Conservation (phyloP, 1,140 invertebrate genomes). For the Condylostylus longicornis region DNA sequence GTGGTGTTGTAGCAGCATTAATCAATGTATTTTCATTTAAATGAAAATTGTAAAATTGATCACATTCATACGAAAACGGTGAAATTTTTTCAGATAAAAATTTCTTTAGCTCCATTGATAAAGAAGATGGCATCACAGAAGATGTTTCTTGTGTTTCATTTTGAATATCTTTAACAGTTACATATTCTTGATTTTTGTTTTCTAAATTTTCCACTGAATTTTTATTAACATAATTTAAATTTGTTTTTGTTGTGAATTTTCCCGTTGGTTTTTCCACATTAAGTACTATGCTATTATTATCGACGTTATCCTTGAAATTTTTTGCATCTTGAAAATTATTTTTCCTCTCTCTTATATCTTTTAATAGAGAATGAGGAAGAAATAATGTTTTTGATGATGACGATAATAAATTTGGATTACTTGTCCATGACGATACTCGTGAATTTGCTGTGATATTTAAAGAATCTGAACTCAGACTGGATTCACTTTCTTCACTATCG, state of each 20-base stretch:
- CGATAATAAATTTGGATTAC: too few relatives aligned
- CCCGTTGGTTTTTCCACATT: too few relatives aligned
- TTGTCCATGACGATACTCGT: conserved; percentile 5
- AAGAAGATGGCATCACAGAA: too few relatives aligned
- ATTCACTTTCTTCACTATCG: conserved; percentile 27
- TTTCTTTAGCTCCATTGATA: too few relatives aligned
- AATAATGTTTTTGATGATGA: conserved; percentile 7
- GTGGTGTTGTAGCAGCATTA: conserved; percentile 41
- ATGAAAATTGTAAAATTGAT: conserved; percentile 68
- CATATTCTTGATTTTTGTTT: too few relatives aligned
- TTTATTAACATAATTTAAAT: too few relatives aligned
- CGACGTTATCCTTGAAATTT: background rate
- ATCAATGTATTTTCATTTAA: conserved; percentile 50
- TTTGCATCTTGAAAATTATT: background rate
- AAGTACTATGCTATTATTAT: too few relatives aligned
- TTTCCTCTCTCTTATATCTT: conserved; percentile 25
- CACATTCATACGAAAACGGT: conserved; percentile 44
- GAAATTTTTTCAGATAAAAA: too few relatives aligned
- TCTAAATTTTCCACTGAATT: too few relatives aligned
- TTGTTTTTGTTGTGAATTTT: too few relatives aligned
- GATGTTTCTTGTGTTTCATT: too few relatives aligned
- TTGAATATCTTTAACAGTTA: too few relatives aligned
- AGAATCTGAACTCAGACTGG: conserved; percentile 27
- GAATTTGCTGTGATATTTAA: conserved; percentile 22
- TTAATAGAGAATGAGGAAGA: conserved; percentile 19